Percentiles rank a stretch among this genome's conserved stretches.
Evolutionary conservation across 2,797 vertebrate genomes (phyloP).

Genomic region (Microhierax caerulescens): DNA sequence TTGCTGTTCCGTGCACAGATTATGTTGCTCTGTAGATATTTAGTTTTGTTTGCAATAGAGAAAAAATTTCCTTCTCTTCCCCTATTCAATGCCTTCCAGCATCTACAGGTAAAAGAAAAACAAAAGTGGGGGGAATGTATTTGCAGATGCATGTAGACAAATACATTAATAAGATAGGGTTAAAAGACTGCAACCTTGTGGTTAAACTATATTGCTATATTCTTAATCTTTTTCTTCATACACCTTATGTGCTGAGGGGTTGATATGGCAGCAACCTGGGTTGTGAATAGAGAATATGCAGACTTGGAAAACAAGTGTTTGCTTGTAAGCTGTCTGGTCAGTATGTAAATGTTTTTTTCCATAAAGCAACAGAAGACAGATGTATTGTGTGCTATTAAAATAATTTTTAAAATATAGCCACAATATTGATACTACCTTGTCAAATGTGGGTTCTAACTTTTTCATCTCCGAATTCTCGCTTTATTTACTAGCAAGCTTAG

Average conservation of each 20-base stretch:
- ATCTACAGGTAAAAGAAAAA: not conserved
- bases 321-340: not conserved
- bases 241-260: not conserved
- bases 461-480: not conserved
- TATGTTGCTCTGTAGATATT: not conserved
- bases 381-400: not conserved
- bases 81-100: not conserved
- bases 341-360: not conserved
- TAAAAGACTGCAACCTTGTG: not conserved
- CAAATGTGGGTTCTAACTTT: not conserved
- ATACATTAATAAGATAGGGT: not conserved
- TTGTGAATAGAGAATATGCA: not conserved
- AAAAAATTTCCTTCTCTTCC: not conserved
- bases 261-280: not conserved
- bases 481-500: not conserved
- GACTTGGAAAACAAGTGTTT: not conserved
- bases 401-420: not conserved
- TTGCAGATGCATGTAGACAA: not conserved
- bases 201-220: not conserved
- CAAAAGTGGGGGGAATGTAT: accelerated
- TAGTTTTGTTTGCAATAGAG: not conserved
- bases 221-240: not conserved
- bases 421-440: not conserved
- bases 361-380: not conserved
- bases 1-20: not conserved